phyloP scores from a whole-genome alignment of 2,113 vertebrate genomes.

The Psephotus haematonotus region DNA sequence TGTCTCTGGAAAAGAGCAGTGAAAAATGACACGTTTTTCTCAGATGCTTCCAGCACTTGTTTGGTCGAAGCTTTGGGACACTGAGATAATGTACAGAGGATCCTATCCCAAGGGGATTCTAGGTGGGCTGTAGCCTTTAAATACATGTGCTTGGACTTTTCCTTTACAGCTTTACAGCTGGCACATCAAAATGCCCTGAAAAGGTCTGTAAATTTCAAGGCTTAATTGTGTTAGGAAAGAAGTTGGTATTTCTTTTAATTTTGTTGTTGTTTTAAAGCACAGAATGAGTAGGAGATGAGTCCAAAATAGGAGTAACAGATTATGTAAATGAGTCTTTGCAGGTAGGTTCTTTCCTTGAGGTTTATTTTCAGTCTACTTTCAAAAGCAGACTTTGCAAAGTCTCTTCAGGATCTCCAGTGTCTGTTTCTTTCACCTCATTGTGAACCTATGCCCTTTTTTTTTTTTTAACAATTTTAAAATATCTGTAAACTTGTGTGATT shows the following conservation, averaged over 20 bases:
- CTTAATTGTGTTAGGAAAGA: neutral
- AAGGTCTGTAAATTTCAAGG: neutral
- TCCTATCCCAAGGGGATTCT: neutral
- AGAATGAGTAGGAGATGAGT: neutral
- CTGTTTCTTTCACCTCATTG: neutral
- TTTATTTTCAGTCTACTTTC: neutral
- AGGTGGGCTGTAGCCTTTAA: neutral
- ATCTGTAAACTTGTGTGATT: neutral
- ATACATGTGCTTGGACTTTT: neutral
- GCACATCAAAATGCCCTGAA: neutral
- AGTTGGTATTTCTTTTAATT: neutral
- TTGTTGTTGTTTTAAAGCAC: neutral
- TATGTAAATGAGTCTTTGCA: neutral
- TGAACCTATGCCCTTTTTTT: neutral
- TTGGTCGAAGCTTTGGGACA: neutral
- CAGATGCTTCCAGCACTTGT: conserved; percentile 9
- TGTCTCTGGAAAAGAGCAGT: neutral
- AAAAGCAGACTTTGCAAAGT: neutral
- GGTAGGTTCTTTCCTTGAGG: neutral
- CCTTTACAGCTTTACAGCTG: neutral
- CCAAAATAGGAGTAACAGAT: neutral
- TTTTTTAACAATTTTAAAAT: neutral
- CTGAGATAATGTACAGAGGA: neutral
- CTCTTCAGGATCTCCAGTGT: neutral
- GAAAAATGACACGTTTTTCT: neutral